Base-by-base conservation (phyloP, 2,113 vertebrate genomes). In the Phyllostomus hastatus region DNA sequence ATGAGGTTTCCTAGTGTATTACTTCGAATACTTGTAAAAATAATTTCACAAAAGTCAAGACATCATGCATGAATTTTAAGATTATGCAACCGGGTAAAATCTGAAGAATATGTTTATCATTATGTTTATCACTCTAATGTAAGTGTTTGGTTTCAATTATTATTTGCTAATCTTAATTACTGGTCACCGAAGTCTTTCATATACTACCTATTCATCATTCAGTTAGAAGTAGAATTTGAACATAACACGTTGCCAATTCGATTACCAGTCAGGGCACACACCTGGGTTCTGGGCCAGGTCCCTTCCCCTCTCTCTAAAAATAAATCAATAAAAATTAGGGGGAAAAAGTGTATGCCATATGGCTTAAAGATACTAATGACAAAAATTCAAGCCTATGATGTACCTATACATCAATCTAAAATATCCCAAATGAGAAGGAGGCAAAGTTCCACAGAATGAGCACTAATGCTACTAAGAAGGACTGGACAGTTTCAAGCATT, bases 201-300 rank as follows among this genome's bases (percentile, higher is more conserved):
- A 50, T 31, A 80, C 31, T 17, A 86, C 9, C n/a, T 43, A 67
- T 66, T 78, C 38, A 67, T 78, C 79, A 76, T 57, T 90, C 33
- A 91, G 41, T 88, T 85, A 92, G 67, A 84, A 54, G 38, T 10
- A 88, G 26, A 95, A 88, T 84, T 72, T 91, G 66, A 93, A 89
- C n/a, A 87, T 82, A 84, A 91, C 12, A 41, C 52, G 57, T 26
- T 26, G 24, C 57, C 57, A 59, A 22, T 59, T 59, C 2, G 57
- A 59, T 59, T 59, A 9, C 24, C 57, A 59, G 22, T 59, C 57
- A 59, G 57, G 57, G 24, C 57, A 59, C 24, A 59, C 8, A 8
- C 57, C 57, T 59, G 57, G 57, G 24, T 59, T 10, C 9, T 3
- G 3, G 24, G 24, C 24, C 57, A 59, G 24, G 57, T 59, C 57